These are phyloP conservation scores for Homarus gammarus DNA, from an alignment of 2,888 invertebrate species.

Conservation along the genomic window DNA sequence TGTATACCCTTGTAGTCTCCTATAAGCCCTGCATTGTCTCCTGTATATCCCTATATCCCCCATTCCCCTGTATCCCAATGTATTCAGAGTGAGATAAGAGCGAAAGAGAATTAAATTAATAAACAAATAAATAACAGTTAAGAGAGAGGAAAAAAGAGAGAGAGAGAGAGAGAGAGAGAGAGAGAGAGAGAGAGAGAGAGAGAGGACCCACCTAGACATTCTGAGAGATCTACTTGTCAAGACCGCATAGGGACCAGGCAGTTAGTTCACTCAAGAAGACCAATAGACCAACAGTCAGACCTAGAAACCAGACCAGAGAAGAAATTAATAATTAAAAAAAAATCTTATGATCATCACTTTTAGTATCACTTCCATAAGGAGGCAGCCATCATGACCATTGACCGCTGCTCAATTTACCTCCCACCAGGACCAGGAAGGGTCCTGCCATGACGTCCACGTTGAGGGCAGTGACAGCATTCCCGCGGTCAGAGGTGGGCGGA, in stretches of 20 bases:
- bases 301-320: neutral
- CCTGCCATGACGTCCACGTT: conserved; percentile 19
- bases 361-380: no score
- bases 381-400: no score
- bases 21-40: no score
- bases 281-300: neutral
- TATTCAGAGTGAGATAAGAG: no score
- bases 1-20: no score
- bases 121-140: no score
- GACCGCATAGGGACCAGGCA: neutral
- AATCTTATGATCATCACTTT: no score
- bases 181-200: no score
- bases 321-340: no score
- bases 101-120: no score
- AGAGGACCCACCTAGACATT: neutral
- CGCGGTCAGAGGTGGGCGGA: conserved; percentile 44
- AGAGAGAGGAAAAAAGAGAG: neutral
- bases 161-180: neutral
- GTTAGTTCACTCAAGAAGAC: neutral
- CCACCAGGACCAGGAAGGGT: conserved; percentile 35
- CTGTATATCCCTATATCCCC: no score
- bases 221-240: neutral
- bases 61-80: no score
- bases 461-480: conserved; percentile 43
- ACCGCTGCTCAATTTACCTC: conserved; percentile 6